Conservation (phyloP, 2,113 vertebrate species). For the Cranoglanis bouderius region DNA sequence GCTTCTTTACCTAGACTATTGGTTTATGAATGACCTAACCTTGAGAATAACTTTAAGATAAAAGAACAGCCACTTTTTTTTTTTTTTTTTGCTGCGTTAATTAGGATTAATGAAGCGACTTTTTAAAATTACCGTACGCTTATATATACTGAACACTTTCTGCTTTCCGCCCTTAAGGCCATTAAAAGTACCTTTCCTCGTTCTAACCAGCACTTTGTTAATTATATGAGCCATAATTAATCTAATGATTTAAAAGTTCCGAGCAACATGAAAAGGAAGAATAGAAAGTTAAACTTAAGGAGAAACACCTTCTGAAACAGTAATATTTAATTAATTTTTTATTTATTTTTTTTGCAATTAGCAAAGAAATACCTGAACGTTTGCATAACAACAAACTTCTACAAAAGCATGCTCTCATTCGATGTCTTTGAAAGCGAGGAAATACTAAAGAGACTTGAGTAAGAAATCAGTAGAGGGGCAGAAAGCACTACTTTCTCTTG, state of each 20-base stretch:
- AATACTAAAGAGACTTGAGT: background rate
- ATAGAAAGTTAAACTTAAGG: slow-evolving; percentile 29
- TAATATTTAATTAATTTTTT: background rate
- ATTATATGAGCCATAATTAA: slow-evolving; percentile 52
- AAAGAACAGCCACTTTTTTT: background rate
- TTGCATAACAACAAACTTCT: background rate
- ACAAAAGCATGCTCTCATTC: background rate
- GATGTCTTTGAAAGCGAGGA: background rate
- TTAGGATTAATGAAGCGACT: background rate
- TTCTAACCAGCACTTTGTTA: slow-evolving; percentile 46
- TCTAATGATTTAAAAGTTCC: slow-evolving; percentile 44
- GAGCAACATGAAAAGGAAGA: background rate
- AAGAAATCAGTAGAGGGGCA: background rate
- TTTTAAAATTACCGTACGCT: background rate
- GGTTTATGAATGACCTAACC: background rate
- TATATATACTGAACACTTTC: background rate
- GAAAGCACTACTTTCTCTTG: background rate
- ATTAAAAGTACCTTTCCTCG: slow-evolving; percentile 23
- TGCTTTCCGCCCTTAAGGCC: background rate
- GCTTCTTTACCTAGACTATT: background rate
- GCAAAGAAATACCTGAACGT: slow-evolving; percentile 19
- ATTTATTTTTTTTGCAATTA: slow-evolving; percentile 9
- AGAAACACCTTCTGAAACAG: slow-evolving; percentile 12
- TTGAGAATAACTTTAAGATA: background rate
- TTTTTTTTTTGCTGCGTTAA: background rate